Evolutionary conservation across 2,888 invertebrate species (phyloP), one percentile per base, ranked within the genome.

Genomic region (Troglohyphantes excavatus): DNA sequence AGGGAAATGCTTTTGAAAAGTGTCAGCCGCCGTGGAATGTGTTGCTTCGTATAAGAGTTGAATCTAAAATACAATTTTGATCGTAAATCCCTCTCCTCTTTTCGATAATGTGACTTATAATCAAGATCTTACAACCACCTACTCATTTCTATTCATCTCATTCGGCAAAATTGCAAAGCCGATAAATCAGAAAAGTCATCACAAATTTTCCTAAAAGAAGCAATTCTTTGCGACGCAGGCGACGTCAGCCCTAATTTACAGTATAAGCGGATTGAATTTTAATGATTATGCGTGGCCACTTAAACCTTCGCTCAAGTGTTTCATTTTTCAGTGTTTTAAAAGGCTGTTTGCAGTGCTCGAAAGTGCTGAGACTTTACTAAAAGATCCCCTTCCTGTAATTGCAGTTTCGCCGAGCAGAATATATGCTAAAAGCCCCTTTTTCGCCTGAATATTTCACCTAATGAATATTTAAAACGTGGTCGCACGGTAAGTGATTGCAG

Each of bases 401-500:
- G 67, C 68, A 26, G 76, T 59, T 68, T 53, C 39, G 21, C 9
- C 21, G 23, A 21, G 33, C 67, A 19, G 61, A 53, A 19, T 27
- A 26, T 27, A 72, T 26, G 33, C 29, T 43, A 65, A n/a, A 83
- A 61, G 72, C 27, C 17, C 61, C 53, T 19, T 29, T 43, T 46
- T 59, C 65, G 43, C 21, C 26, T 33, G 67, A 53, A 59, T 67
- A 76, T 46, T 75, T 78, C 29, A 67, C 73, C 65, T 61, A 65
- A 83, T 83, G 76, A 68, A 85, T 85, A 68, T 76, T 85, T 85
- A 84, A 53, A 75, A 65, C 33, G 63, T 21, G n/a, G 43, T 61
- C 26, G 43, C 65, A 33, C 46, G 33, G 19, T 59, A 83, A 73
- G 83, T 67, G 83, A 46, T 70, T 83, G 61, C 43, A 9, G 43